Percentiles rank a stretch among this genome's conserved stretches.
These are phyloP conservation scores for Theonella swinhoei DNA, from an alignment of 37 sponge, comb jelly and placozoan species.

Conservation along the genomic window DNA sequence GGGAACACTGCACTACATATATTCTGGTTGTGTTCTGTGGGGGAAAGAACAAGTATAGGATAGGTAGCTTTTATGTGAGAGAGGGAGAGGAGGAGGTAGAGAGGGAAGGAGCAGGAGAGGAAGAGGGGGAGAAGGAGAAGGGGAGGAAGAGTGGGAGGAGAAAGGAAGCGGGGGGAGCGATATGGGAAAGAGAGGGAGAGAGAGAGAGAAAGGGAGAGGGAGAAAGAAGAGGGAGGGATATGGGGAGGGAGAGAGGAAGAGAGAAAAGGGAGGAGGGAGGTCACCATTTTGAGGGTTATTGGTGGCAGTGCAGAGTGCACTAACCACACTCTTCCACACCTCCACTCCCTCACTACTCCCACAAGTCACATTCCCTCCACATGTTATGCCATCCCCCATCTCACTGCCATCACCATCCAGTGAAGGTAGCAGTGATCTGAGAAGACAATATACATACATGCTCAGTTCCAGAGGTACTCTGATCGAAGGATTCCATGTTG, in stretches of 20 bases:
- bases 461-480: not conserved
- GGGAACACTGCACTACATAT: slow-evolving; percentile 20
- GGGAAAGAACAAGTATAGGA: no score
- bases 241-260: no score
- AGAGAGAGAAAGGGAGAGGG: not conserved
- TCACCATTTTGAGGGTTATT: slow-evolving; percentile 80
- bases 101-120: not conserved
- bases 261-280: no score
- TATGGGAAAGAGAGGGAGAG: not conserved
- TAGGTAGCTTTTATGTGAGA: not conserved
- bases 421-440: not conserved
- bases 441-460: no score
- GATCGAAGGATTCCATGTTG: no score
- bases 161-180: not conserved
- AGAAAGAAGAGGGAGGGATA: no score
- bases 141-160: not conserved
- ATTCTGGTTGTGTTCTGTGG: not conserved
- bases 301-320: slow-evolving; percentile 59
- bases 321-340: slow-evolving; percentile 46
- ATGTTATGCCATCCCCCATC: not conserved
- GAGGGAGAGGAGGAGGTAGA: not conserved
- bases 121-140: not conserved
- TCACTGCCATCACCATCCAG: not conserved
- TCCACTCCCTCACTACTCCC: slow-evolving; percentile 4
- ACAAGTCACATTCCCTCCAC: not conserved